Percentiles rank a stretch among this genome's conserved stretches.
phyloP scores from a whole-genome alignment of 2,113 vertebrate genomes.

The Pyrgilauda ruficollis region DNA sequence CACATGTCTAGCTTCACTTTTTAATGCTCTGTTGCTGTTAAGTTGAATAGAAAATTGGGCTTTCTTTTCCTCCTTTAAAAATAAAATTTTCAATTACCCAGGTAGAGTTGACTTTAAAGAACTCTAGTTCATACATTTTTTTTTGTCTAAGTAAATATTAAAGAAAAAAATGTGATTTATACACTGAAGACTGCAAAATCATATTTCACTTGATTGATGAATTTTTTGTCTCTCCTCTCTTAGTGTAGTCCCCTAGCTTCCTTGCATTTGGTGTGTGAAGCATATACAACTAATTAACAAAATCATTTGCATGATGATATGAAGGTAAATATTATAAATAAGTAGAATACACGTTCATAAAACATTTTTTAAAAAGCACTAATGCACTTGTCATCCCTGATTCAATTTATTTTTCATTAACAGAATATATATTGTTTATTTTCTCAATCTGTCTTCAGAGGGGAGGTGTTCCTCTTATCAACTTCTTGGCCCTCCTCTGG shows the following conservation, averaged over 20 bases:
- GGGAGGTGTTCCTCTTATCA: no score
- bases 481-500: no score
- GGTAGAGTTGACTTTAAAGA: conserved; percentile 3
- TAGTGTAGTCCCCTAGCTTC: neutral
- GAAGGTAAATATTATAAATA: conserved; percentile 75
- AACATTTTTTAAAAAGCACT: neutral
- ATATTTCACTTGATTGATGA: conserved; percentile 25
- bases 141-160: conserved; percentile 10
- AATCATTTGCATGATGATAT: conserved; percentile 63
- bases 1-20: conserved; percentile 56
- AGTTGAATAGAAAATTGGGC: conserved; percentile 49
- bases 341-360: conserved; percentile 54
- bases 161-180: neutral
- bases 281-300: conserved; percentile 73
- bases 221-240: conserved; percentile 56
- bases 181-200: conserved; percentile 22
- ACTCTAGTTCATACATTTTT: neutral
- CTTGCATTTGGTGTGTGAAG: conserved; percentile 1
- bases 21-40: conserved; percentile 39
- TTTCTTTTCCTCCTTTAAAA: conserved; percentile 11
- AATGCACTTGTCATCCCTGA: conserved; percentile 19
- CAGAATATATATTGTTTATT: conserved; percentile 76
- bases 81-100: neutral
- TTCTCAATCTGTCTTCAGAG: no score
- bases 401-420: conserved; percentile 72